These are phyloP conservation scores for Dinocampus coccinellae DNA, from an alignment of 2,888 invertebrate species.

Conservation along the genomic window DNA sequence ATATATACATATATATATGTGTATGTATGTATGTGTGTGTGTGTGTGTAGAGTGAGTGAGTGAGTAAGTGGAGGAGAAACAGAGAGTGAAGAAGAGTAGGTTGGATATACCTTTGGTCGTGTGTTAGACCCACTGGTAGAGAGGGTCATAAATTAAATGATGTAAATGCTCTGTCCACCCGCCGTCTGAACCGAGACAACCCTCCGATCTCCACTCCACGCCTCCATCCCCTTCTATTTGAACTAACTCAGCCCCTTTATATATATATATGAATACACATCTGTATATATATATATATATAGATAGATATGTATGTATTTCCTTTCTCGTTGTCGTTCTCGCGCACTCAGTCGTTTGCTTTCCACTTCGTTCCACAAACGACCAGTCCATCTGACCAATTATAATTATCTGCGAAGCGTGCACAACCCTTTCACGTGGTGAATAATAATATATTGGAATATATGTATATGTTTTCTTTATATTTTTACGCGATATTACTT, in stretches of 20 bases:
- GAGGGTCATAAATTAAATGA: conserved; percentile 69
- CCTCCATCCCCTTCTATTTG: conserved; percentile 25
- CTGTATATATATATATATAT: neutral
- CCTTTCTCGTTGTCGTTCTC: conserved; percentile 17
- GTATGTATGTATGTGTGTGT: too few species aligned
- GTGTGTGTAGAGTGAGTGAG: too few species aligned
- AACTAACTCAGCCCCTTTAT: conserved; percentile 25
- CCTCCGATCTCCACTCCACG: conserved; percentile 42
- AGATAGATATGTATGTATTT: conserved; percentile 20
- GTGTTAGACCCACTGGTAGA: conserved; percentile 44
- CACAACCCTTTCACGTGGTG: neutral
- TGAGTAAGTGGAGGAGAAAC: conserved; percentile 10
- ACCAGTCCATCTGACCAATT: conserved; percentile 27
- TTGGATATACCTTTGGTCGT: conserved; percentile 41
- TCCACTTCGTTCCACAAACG: conserved; percentile 23
- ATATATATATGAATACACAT: neutral
- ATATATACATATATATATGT: too few species aligned
- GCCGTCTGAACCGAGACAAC: conserved; percentile 58
- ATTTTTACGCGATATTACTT: neutral
- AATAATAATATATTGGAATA: conserved; percentile 6
- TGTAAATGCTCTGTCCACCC: conserved; percentile 69
- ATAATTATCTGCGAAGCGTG: conserved; percentile 28
- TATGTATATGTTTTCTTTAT: neutral
- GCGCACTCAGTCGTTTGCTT: conserved; percentile 12
- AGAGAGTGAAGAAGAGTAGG: conserved; percentile 25